Conservation (phyloP, 2,113 vertebrate species). For the Henicopernis longicauda region DNA sequence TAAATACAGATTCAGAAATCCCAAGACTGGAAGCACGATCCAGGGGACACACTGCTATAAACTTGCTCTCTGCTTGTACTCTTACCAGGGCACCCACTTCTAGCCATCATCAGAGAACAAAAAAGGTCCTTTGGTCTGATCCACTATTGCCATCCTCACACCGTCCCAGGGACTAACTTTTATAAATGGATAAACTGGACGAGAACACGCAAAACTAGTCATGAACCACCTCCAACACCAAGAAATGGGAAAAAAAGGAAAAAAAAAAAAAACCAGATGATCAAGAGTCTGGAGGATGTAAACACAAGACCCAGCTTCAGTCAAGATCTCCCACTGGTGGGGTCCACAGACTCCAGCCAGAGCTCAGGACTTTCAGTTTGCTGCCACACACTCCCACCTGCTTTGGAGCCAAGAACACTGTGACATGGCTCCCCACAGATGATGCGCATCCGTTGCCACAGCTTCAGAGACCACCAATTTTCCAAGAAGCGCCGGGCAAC, state of each 20-base stretch:
- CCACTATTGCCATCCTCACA: background rate
- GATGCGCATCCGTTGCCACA: background rate
- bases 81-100: background rate
- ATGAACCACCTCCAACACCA: background rate
- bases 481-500: background rate
- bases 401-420: background rate
- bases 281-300: background rate
- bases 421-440: accelerated
- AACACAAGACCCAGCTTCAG: background rate
- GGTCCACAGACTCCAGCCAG: background rate
- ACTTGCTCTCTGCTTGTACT: background rate
- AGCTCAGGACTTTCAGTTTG: background rate
- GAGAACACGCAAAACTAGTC: background rate
- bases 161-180: background rate
- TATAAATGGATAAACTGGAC: background rate
- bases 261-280: accelerated
- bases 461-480: background rate
- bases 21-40: background rate
- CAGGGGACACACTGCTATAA: background rate
- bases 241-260: background rate
- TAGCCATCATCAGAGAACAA: background rate
- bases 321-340: background rate
- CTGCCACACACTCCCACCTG: background rate
- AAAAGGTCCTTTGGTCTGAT: background rate
- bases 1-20: background rate